These are phyloP conservation scores for Galbula dea DNA, from an alignment of 2,113 vertebrate genomes.

Conservation along the genomic window DNA sequence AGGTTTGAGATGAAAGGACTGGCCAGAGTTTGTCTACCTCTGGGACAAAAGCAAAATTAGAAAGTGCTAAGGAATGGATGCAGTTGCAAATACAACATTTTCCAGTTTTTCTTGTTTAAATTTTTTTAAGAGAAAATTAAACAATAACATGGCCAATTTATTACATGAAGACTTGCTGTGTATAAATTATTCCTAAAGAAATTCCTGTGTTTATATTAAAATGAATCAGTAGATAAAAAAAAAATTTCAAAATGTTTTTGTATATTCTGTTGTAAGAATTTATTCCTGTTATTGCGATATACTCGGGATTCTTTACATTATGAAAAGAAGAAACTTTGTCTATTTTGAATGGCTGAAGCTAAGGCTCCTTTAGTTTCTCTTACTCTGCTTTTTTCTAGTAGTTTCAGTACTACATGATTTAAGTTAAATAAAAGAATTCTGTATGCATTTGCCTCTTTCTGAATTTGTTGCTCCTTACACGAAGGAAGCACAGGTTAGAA, in stretches of 20 bases:
- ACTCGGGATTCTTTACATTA: conserved; percentile 86
- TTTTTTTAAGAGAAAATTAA: conserved; percentile 70
- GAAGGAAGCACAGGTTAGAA: background rate
- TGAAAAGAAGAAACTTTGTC: conserved; percentile 81
- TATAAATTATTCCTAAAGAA: conserved; percentile 86
- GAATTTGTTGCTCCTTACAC: background rate
- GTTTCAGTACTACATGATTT: conserved; percentile 86
- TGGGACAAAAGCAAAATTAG: conserved; percentile 70
- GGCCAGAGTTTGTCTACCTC: conserved; percentile 81
- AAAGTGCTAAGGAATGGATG: conserved; percentile 75
- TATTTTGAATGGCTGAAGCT: conserved; percentile 88
- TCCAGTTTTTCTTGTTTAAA: conserved; percentile 76
- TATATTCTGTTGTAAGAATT: conserved; percentile 89
- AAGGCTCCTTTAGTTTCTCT: conserved; percentile 84
- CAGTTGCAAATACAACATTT: conserved; percentile 78
- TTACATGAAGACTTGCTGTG: conserved; percentile 84
- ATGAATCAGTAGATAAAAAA: conserved; percentile 79
- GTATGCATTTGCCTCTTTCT: conserved; percentile 74
- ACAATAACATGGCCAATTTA: conserved; percentile 84
- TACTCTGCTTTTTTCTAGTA: conserved; percentile 90
- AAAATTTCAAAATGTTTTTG: conserved; percentile 83
- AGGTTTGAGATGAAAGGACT: conserved; percentile 73
- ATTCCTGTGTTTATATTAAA: conserved; percentile 85
- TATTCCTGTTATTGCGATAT: conserved; percentile 85
- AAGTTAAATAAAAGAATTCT: conserved; percentile 88